Evolutionary conservation across 2,888 invertebrate species (phyloP).

Genomic region (Protula sp.): DNA sequence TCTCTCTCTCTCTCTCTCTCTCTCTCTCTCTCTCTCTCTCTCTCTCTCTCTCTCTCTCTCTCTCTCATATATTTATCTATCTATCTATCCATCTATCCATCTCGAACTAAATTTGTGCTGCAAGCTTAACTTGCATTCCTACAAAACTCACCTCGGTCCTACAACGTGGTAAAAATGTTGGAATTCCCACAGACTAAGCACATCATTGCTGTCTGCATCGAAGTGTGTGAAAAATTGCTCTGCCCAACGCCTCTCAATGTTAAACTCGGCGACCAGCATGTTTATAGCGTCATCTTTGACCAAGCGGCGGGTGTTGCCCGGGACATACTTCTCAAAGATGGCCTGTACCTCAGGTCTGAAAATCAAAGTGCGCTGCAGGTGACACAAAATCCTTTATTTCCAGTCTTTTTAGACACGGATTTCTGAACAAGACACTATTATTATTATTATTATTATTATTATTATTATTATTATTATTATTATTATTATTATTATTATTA

Average conservation of each 20-base stretch:
- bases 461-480: too few species aligned
- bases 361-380: too few species aligned
- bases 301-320: conserved; percentile 32
- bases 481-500: too few species aligned
- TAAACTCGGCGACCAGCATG: conserved; percentile 35
- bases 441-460: too few species aligned
- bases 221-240: conserved; percentile 37
- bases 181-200: conserved; percentile 42
- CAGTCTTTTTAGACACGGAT: too few species aligned
- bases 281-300: conserved; percentile 29
- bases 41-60: background rate
- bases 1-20: background rate
- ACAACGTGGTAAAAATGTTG: conserved; percentile 35
- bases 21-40: background rate
- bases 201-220: conserved; percentile 34
- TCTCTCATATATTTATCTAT: too few species aligned
- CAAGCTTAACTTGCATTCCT: too few species aligned
- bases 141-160: conserved; percentile 36
- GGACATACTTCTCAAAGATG: conserved; percentile 39
- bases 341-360: conserved; percentile 33
- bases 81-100: too few species aligned
- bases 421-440: too few species aligned
- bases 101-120: too few species aligned
- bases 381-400: too few species aligned
- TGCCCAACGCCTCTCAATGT: conserved; percentile 25